Evolutionary conservation across 2,888 invertebrate species (phyloP).

Genomic region (Brachypterus glaber): DNA sequence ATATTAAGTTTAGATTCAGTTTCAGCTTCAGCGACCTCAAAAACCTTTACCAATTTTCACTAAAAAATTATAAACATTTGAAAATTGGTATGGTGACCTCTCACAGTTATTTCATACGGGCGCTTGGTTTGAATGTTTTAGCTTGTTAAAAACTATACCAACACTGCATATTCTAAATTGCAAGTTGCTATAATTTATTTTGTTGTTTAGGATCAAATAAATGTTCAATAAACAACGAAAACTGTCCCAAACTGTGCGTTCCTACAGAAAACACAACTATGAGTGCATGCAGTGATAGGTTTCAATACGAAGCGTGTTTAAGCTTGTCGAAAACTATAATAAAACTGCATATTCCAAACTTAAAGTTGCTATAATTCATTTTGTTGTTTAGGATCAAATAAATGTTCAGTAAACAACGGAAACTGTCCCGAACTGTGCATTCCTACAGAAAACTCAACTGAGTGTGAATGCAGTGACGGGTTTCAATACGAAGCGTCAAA

Average conservation of each 20-base stretch:
- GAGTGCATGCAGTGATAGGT: constrained; percentile 57
- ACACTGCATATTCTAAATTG: too few relatives aligned
- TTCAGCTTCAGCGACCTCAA: too few relatives aligned
- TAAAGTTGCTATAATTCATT: not conserved
- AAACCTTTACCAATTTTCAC: too few relatives aligned
- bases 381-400: not conserved
- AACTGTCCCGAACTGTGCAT: constrained; percentile 65
- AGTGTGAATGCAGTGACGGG: constrained; percentile 55
- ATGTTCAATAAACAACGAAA: not conserved
- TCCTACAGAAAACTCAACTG: constrained; percentile 46
- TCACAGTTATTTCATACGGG: too few relatives aligned
- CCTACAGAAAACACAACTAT: constrained; percentile 47
- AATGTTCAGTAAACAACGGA: not conserved
- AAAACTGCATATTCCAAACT: too few relatives aligned
- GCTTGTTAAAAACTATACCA: too few relatives aligned
- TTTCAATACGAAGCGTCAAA: constrained; percentile 38
- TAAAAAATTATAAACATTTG: too few relatives aligned
- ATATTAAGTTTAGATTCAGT: too few relatives aligned
- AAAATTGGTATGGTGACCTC: too few relatives aligned
- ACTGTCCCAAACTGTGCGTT: constrained; percentile 65
- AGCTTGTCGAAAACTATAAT: too few relatives aligned
- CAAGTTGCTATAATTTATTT: not conserved
- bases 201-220: not conserved
- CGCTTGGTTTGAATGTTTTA: too few relatives aligned
- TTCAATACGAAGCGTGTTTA: constrained; percentile 31